Evolutionary conservation across 2,113 vertebrate genomes (phyloP).

Genomic region (Lepus americanus): DNA sequence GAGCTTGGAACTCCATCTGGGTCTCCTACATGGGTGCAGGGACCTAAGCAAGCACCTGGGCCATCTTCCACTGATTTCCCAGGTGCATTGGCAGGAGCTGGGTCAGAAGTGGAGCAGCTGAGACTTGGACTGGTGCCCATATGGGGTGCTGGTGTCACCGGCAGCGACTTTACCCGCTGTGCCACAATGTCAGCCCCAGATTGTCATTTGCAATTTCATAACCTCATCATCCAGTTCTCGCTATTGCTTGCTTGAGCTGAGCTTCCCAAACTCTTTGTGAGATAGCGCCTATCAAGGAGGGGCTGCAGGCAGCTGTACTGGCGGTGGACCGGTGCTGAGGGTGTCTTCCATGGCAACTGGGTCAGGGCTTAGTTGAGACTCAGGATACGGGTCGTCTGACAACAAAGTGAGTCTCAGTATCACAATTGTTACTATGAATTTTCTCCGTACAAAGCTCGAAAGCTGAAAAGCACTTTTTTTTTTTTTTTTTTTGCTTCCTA

Average conservation of each 20-base stretch:
- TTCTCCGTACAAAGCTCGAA: slow-evolving; percentile 2
- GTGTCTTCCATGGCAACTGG: background rate
- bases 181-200: too few species aligned
- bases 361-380: background rate
- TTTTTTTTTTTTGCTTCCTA: background rate
- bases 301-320: background rate
- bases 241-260: background rate
- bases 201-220: background rate
- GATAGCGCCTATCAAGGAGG: background rate
- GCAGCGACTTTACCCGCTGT: too few species aligned
- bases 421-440: background rate
- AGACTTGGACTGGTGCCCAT: too few species aligned
- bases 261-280: background rate
- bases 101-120: too few species aligned
- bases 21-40: too few species aligned
- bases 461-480: background rate
- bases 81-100: too few species aligned
- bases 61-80: too few species aligned
- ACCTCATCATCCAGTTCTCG: background rate
- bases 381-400: background rate
- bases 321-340: background rate
- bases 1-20: too few species aligned
- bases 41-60: too few species aligned
- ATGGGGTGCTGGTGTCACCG: too few species aligned
- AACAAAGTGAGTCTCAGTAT: background rate